Evolutionary conservation across 2,113 vertebrate genomes (phyloP).

Genomic region (Eudyptes chrysolophus): DNA sequence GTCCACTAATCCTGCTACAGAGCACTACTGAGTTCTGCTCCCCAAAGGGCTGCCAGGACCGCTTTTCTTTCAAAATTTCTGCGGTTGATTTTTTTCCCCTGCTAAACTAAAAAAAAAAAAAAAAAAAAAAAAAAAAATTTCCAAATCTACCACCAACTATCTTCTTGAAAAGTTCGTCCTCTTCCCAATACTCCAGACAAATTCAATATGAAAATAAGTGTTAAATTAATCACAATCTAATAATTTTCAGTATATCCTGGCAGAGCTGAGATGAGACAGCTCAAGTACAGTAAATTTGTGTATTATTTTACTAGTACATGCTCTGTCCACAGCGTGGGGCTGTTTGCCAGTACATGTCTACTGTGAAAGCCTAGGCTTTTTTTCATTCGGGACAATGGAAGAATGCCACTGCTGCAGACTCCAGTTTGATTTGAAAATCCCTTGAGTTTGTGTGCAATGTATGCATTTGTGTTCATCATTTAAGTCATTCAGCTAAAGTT

Average conservation of each 20-base stretch:
- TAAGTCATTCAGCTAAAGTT: background rate
- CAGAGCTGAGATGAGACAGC: background rate
- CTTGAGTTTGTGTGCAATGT: background rate
- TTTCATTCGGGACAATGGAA: background rate
- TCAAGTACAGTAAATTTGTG: background rate
- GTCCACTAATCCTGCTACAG: background rate
- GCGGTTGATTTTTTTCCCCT: background rate
- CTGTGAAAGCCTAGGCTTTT: background rate
- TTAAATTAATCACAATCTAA: background rate
- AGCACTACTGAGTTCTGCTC: background rate
- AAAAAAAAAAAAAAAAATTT: background rate
- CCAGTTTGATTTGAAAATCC: background rate
- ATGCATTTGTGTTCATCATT: background rate
- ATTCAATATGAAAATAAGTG: background rate
- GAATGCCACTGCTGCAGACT: background rate
- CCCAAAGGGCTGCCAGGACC: background rate
- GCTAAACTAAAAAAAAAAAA: background rate
- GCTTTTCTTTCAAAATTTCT: background rate
- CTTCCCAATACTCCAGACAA: background rate
- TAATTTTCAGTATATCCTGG: background rate
- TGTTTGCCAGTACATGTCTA: background rate
- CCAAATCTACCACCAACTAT: background rate
- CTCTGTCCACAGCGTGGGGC: conserved; percentile 30
- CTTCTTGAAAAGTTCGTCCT: background rate
- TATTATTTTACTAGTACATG: background rate